Conservation (phyloP, 2,888 invertebrate species). For the Criorhina ranunculi region DNA sequence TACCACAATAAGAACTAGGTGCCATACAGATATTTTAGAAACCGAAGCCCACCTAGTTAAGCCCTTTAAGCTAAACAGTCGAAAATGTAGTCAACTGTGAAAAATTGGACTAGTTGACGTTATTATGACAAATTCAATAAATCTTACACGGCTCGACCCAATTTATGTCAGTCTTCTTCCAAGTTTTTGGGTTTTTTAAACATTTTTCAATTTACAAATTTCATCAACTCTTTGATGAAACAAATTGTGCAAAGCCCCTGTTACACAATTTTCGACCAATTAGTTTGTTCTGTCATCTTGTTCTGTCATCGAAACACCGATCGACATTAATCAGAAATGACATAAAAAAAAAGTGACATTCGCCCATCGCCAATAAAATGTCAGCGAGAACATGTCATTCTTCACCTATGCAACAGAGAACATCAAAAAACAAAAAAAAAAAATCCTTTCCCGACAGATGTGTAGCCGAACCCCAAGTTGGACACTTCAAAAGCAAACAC, state of each 20-base stretch:
- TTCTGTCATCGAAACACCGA: constrained; percentile 28
- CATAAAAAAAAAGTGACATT: constrained; percentile 13
- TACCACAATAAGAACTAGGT: too few species aligned
- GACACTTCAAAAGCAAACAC: constrained; percentile 31
- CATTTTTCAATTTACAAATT: background rate
- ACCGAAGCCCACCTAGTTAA: too few species aligned
- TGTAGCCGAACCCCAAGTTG: constrained; percentile 45
- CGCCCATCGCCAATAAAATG: constrained; percentile 37
- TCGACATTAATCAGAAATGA: constrained; percentile 38
- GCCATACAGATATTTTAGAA: too few species aligned
- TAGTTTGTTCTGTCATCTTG: constrained; percentile 29
- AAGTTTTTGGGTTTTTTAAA: too few species aligned
- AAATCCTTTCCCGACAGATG: constrained; percentile 11
- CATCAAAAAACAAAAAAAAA: background rate
- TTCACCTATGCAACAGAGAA: constrained; percentile 19
- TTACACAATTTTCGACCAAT: constrained; percentile 44
- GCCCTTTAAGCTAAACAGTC: too few species aligned
- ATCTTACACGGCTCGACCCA: too few species aligned
- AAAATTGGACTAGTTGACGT: too few species aligned
- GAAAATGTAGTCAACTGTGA: too few species aligned
- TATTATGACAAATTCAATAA: too few species aligned
- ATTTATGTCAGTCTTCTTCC: too few species aligned
- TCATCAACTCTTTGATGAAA: background rate
- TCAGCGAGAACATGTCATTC: constrained; percentile 33
- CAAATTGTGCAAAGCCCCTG: constrained; percentile 12